These are phyloP conservation scores for Antennarius maculatus DNA, from an alignment of 2,797 vertebrate species.

Conservation along the genomic window DNA sequence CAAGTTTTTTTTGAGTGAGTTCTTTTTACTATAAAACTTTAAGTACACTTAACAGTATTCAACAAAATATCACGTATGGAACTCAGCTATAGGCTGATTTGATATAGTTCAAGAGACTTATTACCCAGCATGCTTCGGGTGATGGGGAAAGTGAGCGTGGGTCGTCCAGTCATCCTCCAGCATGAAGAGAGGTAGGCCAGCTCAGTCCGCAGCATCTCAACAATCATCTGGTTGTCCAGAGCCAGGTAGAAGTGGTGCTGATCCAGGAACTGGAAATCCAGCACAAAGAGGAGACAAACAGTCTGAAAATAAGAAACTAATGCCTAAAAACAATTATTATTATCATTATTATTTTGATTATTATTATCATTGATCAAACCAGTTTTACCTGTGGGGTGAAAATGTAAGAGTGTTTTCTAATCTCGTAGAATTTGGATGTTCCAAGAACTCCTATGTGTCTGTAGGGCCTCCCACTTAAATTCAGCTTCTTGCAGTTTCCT, in stretches of 20 bases:
- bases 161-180: constrained; percentile 98
- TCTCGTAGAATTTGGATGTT: constrained; percentile 96
- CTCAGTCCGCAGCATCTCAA: constrained; percentile 96
- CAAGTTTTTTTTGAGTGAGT: too few species aligned
- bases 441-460: constrained; percentile 96
- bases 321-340: too few species aligned
- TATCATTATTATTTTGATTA: too few species aligned
- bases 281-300: neutral
- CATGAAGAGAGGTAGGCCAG: constrained; percentile 94
- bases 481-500: constrained; percentile 92
- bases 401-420: constrained; percentile 91
- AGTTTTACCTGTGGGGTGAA: constrained; percentile 93
- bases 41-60: too few species aligned
- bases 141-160: constrained; percentile 94
- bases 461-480: constrained; percentile 92
- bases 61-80: too few species aligned
- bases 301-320: too few species aligned
- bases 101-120: constrained; percentile 26
- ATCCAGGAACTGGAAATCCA: constrained; percentile 88
- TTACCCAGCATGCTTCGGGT: constrained; percentile 93
- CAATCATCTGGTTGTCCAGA: constrained; percentile 98
- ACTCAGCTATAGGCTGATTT: neutral
- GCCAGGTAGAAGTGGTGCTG: constrained; percentile 99
- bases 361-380: neutral
- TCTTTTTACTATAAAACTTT: too few species aligned